A percentile compares a stretch with the other conserved stretches of the same genome.
These are phyloP conservation scores for Anthonomus grandis DNA, from an alignment of 1,140 invertebrate species.

Conservation along the genomic window DNA sequence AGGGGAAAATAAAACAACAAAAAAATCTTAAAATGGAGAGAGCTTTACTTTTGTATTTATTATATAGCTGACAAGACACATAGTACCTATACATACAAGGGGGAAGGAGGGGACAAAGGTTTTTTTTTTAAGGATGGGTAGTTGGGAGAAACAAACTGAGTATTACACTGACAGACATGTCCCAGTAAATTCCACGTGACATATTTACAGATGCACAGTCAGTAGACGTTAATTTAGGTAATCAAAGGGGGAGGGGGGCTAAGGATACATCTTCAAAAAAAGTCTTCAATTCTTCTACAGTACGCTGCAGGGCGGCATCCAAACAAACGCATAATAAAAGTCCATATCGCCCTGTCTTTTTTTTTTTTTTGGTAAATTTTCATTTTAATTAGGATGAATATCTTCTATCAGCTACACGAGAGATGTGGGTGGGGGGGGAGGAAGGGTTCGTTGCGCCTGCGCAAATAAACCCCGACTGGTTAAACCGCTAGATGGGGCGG, in stretches of 20 bases:
- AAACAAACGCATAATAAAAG: constrained; percentile 21
- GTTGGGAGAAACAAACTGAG: too few species aligned
- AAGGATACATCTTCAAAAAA: too few species aligned
- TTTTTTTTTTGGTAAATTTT: constrained; percentile 16
- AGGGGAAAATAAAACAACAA: constrained; percentile 10
- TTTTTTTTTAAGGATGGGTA: too few species aligned
- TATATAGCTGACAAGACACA: constrained; percentile 51
- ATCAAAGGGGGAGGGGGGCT: constrained; percentile 30
- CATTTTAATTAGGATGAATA: too few species aligned
- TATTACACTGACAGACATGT: constrained; percentile 48
- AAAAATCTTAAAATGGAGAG: constrained; percentile 49
- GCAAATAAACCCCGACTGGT: constrained; percentile 8
- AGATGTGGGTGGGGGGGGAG: too few species aligned
- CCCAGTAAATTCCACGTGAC: constrained; percentile 37
- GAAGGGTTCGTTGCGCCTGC: constrained; percentile 25
- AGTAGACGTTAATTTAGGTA: too few species aligned
- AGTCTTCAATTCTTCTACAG: constrained; percentile 40
- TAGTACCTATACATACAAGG: constrained; percentile 49
- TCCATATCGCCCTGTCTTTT: constrained; percentile 16
- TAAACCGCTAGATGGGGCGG: too few species aligned
- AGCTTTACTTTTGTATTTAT: constrained; percentile 47
- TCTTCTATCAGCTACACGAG: constrained; percentile 23
- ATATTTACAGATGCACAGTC: constrained; percentile 48
- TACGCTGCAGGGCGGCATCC: constrained; percentile 28
- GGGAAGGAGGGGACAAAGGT: too few species aligned